Evolutionary conservation across 2,113 vertebrate species (phyloP).

Genomic region (Pelecanus crispus): DNA sequence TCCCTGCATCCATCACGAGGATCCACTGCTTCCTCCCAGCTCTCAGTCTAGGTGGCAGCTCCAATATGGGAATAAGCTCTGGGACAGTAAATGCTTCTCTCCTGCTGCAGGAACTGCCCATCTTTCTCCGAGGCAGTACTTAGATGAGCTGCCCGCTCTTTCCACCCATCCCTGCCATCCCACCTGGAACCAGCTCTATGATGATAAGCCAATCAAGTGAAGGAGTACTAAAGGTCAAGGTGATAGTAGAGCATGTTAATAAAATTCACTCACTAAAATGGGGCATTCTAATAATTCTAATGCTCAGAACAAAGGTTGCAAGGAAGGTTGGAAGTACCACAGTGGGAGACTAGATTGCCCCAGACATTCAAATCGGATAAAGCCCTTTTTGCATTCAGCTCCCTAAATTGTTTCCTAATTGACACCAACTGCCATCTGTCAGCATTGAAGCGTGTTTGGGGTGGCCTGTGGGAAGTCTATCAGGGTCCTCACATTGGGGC

Average conservation of each 20-base stretch:
- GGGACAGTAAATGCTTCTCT: background rate
- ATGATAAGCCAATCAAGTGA: background rate
- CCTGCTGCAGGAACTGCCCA: background rate
- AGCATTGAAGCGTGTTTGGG: background rate
- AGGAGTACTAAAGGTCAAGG: conserved; percentile 22
- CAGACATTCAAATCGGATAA: background rate
- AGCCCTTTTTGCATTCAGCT: background rate
- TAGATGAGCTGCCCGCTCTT: conserved; percentile 2
- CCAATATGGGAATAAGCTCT: background rate
- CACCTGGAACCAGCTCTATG: background rate
- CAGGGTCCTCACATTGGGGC: background rate
- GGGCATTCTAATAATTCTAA: background rate
- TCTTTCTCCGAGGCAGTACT: background rate
- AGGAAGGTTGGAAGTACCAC: background rate
- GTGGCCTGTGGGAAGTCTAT: background rate
- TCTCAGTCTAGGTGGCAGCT: background rate
- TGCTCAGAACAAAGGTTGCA: background rate
- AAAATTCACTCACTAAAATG: background rate
- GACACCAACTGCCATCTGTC: background rate
- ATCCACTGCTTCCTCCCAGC: background rate
- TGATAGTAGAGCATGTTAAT: background rate
- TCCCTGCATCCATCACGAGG: background rate
- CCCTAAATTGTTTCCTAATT: background rate
- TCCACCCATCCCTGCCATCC: background rate
- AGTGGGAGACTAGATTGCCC: background rate